These are phyloP conservation scores for Pangasius larnaudii DNA, from an alignment of 2,797 vertebrate genomes.

Conservation along the genomic window DNA sequence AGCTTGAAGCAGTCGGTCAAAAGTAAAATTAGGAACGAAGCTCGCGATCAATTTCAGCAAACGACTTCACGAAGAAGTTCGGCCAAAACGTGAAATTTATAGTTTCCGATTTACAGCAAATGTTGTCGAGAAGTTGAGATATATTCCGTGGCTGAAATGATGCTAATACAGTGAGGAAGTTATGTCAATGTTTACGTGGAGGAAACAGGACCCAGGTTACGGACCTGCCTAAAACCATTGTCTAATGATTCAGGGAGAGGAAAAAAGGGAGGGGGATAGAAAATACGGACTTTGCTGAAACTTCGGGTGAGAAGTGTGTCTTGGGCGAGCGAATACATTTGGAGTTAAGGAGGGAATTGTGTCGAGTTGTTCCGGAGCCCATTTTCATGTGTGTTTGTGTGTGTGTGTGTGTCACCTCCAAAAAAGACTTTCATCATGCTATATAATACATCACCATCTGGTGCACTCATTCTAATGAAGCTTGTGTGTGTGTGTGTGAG, in stretches of 20 bases:
- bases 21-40: too few species aligned
- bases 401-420: slow-evolving; percentile 31
- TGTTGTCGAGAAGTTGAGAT: too few species aligned
- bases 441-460: slow-evolving; percentile 31
- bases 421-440: slow-evolving; percentile 7
- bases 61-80: too few species aligned
- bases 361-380: not conserved
- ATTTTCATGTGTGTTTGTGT: not conserved
- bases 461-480: slow-evolving; percentile 28
- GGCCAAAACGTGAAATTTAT: not conserved
- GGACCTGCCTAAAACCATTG: too few species aligned
- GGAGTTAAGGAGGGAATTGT: not conserved
- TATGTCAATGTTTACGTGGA: not conserved
- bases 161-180: not conserved
- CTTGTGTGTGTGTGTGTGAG: not conserved
- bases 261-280: not conserved
- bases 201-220: not conserved
- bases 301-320: not conserved
- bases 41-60: not conserved
- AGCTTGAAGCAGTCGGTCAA: not conserved
- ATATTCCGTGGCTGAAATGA: not conserved
- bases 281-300: not conserved
- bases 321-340: too few species aligned
- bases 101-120: not conserved
- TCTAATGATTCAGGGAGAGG: too few species aligned